Evolutionary conservation across 2,888 invertebrate species (phyloP).

Genomic region (Erebia epiphron): DNA sequence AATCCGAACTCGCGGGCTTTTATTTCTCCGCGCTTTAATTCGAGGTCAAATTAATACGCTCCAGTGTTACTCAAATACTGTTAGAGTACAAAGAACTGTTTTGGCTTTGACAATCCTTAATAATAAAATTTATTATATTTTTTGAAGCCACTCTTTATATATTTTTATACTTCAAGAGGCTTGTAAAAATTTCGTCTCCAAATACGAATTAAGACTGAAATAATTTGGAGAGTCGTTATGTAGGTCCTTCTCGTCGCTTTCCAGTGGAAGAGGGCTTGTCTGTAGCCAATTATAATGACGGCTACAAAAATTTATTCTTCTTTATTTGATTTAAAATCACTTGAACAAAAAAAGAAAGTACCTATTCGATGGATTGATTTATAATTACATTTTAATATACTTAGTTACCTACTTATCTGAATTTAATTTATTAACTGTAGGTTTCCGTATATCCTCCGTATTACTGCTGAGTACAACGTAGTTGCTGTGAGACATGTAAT

Average conservation of each 20-base stretch:
- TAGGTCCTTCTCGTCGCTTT: not conserved
- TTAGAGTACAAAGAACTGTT: not conserved
- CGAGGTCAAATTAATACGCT: too few relatives aligned
- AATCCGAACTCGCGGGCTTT: too few relatives aligned
- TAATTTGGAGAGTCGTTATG: conserved; percentile 11
- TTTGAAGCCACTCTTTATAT: conserved; percentile 24
- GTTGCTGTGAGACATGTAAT: too few relatives aligned
- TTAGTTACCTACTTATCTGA: too few relatives aligned
- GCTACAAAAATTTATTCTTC: not conserved
- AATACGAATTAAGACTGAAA: not conserved
- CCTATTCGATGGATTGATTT: not conserved
- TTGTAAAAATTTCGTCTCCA: conserved; percentile 17
- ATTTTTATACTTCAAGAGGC: conserved; percentile 16
- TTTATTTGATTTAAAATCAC: not conserved
- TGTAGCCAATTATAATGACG: not conserved
- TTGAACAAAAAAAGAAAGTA: not conserved
- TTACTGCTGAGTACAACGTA: too few relatives aligned
- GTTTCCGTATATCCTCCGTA: too few relatives aligned
- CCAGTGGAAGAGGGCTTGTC: not conserved
- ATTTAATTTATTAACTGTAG: too few relatives aligned
- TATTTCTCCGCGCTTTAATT: too few relatives aligned
- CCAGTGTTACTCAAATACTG: not conserved
- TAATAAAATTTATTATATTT: conserved; percentile 11
- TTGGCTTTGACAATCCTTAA: not conserved
- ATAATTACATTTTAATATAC: not conserved